phyloP scores from a whole-genome alignment of 1,140 invertebrate genomes.

The Dryas iulia region DNA sequence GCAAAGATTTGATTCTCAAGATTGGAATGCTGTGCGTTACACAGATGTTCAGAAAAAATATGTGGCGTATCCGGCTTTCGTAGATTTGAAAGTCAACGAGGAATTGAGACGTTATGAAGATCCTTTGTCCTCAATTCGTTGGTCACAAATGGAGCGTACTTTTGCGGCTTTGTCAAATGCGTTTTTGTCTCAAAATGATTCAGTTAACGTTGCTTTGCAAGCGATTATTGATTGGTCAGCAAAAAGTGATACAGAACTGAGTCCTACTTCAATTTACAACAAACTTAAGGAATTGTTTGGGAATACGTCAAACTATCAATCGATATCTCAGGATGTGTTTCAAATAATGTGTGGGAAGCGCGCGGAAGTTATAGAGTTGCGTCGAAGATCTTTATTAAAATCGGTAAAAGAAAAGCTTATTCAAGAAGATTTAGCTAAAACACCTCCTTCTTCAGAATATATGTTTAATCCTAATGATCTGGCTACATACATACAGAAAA shows the following conservation, averaged over 20 bases:
- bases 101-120: background rate
- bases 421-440: conserved; percentile 32
- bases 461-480: conserved; percentile 34
- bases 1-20: too few relatives aligned
- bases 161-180: background rate
- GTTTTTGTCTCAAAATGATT: conserved; percentile 34
- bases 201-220: conserved; percentile 23
- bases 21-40: conserved; percentile 36
- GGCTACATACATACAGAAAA: conserved; percentile 33
- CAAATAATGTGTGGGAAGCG: conserved; percentile 41
- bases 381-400: conserved; percentile 27
- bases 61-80: background rate
- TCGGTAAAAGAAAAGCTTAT: conserved; percentile 32
- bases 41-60: background rate
- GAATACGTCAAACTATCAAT: conserved; percentile 28
- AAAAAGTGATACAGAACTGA: conserved; percentile 14
- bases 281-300: conserved; percentile 35
- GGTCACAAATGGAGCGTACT: background rate
- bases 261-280: conserved; percentile 16
- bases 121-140: background rate
- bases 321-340: conserved; percentile 31
- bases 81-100: background rate
- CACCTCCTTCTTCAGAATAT: conserved; percentile 37
- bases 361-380: conserved; percentile 29
- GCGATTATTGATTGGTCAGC: conserved; percentile 6